Evolutionary conservation across 2,888 invertebrate genomes (phyloP).

Genomic region (Agrochola lota): DNA sequence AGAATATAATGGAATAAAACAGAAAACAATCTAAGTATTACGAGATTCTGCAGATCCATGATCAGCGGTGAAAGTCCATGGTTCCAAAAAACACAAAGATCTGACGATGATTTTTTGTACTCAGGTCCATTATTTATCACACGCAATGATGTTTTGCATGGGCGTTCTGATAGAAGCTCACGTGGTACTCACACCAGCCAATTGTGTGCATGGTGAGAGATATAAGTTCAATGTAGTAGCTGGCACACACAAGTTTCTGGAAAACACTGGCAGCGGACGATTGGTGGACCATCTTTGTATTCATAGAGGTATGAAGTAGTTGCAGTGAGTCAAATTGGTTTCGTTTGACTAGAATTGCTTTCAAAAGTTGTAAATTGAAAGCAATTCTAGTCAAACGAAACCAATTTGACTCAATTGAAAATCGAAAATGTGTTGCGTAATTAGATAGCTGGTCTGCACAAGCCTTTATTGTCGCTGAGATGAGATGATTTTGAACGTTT

Average conservation of each 20-base stretch:
- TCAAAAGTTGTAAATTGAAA: no score
- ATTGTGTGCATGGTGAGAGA: slow-evolving; percentile 81
- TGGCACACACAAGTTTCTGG: slow-evolving; percentile 81
- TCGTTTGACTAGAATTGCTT: no score
- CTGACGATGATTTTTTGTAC: slow-evolving; percentile 6
- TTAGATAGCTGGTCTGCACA: no score
- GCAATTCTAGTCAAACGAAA: no score
- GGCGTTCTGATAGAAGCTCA: slow-evolving; percentile 84
- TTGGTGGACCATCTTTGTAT: slow-evolving; percentile 79
- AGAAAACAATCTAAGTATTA: not conserved
- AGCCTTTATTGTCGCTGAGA: not conserved
- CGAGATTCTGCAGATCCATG: not conserved
- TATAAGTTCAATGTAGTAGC: slow-evolving; percentile 81
- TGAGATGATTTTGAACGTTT: not conserved
- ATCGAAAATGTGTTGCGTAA: no score
- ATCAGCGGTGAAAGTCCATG: not conserved
- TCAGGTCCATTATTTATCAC: slow-evolving; percentile 83
- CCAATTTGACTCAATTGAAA: no score
- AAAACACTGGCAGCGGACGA: slow-evolving; percentile 73
- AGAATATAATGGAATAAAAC: not conserved
- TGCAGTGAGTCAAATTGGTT: no score
- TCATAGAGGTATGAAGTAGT: slow-evolving; percentile 77
- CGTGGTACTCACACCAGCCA: slow-evolving; percentile 84
- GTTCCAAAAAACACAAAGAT: not conserved
- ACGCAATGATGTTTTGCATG: slow-evolving; percentile 84